Percentiles rank a stretch among this genome's conserved stretches.
These are phyloP conservation scores for Copsychus sechellarum DNA, from an alignment of 2,113 vertebrate species.

Conservation along the genomic window DNA sequence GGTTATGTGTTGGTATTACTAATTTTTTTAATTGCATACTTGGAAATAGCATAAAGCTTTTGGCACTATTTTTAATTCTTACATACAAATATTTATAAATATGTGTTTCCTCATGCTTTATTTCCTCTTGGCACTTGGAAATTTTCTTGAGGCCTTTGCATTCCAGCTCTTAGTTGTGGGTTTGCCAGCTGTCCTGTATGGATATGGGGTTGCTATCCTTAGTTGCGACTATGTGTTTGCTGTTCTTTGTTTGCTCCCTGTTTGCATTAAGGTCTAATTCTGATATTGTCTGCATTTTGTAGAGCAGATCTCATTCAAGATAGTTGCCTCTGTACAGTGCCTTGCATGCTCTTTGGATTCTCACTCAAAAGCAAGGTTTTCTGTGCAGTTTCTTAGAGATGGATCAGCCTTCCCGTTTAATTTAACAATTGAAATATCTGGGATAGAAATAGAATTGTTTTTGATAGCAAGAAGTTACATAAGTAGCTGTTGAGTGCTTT, in stretches of 20 bases:
- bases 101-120: background rate
- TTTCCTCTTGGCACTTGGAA: background rate
- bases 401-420: background rate
- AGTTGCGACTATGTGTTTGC: background rate
- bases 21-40: background rate
- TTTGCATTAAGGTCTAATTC: background rate
- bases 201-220: background rate
- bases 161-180: background rate
- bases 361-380: background rate
- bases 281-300: background rate
- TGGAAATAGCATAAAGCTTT: background rate
- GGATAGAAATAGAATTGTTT: background rate
- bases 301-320: background rate
- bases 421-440: background rate
- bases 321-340: background rate
- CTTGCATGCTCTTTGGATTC: background rate
- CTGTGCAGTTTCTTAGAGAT: background rate
- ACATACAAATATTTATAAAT: slow-evolving; percentile 4
- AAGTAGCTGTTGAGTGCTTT: background rate
- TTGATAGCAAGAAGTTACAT: background rate
- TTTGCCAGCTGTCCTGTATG: background rate
- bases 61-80: background rate
- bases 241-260: background rate
- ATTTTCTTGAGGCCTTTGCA: background rate
- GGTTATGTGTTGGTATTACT: background rate